Conservation (phyloP, 1,140 invertebrate species). For the Papilio xuthus region DNA sequence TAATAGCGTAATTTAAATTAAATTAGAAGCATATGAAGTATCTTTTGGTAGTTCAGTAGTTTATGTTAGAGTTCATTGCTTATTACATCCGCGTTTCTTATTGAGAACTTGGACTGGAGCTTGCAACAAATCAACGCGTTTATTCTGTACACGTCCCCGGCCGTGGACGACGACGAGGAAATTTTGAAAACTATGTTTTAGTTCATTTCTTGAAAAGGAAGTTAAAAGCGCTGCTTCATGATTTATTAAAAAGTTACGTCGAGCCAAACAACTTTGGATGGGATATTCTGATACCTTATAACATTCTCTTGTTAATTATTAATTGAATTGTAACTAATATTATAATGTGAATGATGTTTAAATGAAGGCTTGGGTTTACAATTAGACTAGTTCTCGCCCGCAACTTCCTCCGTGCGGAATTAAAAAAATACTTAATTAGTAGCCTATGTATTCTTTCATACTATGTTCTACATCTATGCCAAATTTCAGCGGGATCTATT, state of each 20-base stretch:
- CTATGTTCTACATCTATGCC: too few species aligned
- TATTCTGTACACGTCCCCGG: slow-evolving; percentile 32
- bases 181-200: slow-evolving; percentile 33
- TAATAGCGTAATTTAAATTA: background rate
- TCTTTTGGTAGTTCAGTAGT: background rate
- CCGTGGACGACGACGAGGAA: slow-evolving; percentile 19
- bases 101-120: slow-evolving; percentile 33
- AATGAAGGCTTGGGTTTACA: too few species aligned
- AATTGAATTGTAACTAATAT: background rate
- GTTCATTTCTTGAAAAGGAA: slow-evolving; percentile 29
- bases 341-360: too few species aligned
- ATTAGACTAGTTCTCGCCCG: too few species aligned
- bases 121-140: slow-evolving; percentile 36
- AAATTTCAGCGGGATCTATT: too few species aligned
- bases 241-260: slow-evolving; percentile 11
- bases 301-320: background rate
- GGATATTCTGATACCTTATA: background rate
- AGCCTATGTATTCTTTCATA: too few species aligned
- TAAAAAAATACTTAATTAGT: too few species aligned
- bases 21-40: slow-evolving; percentile 4
- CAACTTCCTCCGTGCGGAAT: too few species aligned
- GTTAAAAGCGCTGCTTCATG: slow-evolving; percentile 24
- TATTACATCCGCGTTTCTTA: slow-evolving; percentile 36
- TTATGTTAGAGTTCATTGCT: slow-evolving; percentile 22
- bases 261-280: background rate